Base-by-base conservation (phyloP, 2,797 vertebrate species). In the Microtus californicus region DNA sequence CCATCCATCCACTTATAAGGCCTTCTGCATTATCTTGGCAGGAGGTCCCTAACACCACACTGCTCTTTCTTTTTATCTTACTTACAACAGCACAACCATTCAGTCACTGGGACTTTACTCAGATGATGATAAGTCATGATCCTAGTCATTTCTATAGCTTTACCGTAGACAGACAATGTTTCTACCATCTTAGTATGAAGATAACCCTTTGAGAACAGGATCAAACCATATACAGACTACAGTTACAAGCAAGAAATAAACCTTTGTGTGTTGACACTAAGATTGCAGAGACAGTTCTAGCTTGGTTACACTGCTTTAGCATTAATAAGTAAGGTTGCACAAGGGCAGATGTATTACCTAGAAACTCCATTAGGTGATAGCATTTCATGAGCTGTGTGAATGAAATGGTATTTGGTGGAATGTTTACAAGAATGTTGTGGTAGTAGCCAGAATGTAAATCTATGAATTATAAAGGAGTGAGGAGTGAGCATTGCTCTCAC, bases 381-480 rank as follows among this genome's bases (percentile, higher is more conserved):
- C 78, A 1, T 27, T 34, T 31, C 80, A 17, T 83, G 95, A 56
- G 15, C 21, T 48, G 3, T 89, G 21, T 83, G 13, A 25, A 40
- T 8, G 40, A 89, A 67, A 37, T 93, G 82, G 14, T 54, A 80
- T 34, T 14, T 89, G 54, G 48, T 78, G 51, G 7, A 76, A 87
- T 63, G 37, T 94, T 87, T 86, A 25, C 27, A 90, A 82, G 80
- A 93, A 82, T 25, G 69, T 23, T 69, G 9, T 34, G n/a, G 11
- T 80, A 85, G 40, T 43, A 74, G 8, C 27, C 76, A 90, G 81
- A 74, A 51, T 19, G 11, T 11, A 76, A 71, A 71, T 48, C 23
- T 59, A 82, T 48, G 73, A 86, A 43, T 37, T 59, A 69, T 63
- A 85, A 90, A 73, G 69, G 27, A 89, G 37, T 80, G 91, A 85